These are phyloP conservation scores for Pyxicephalus adspersus DNA, from an alignment of 2,113 vertebrate genomes.

Conservation along the genomic window DNA sequence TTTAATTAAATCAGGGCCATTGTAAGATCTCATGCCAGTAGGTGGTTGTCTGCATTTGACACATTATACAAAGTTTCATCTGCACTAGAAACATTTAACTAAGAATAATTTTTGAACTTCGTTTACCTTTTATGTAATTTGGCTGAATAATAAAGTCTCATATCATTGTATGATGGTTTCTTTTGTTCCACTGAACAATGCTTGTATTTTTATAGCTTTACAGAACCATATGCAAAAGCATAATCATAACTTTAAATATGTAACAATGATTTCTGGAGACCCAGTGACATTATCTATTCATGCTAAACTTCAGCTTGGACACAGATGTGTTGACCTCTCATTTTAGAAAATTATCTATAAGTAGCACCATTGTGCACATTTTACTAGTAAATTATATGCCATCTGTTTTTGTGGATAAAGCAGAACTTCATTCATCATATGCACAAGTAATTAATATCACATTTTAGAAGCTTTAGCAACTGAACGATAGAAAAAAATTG, in stretches of 20 bases:
- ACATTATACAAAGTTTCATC: too few relatives aligned
- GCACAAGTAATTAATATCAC: conserved; percentile 45
- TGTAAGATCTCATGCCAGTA: too few relatives aligned
- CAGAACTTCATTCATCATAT: conserved; percentile 39
- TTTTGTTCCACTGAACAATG: too few relatives aligned
- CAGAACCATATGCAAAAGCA: neutral
- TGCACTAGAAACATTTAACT: too few relatives aligned
- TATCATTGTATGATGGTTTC: too few relatives aligned
- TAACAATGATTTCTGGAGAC: conserved; percentile 26
- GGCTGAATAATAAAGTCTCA: too few relatives aligned
- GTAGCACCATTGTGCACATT: conserved; percentile 24
- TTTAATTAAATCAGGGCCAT: too few relatives aligned
- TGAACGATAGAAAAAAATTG: conserved; percentile 18
- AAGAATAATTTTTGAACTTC: too few relatives aligned
- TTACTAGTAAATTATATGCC: conserved; percentile 33
- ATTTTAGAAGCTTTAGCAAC: conserved; percentile 30
- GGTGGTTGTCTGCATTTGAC: too few relatives aligned
- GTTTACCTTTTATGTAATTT: too few relatives aligned
- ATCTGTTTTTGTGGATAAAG: conserved; percentile 42
- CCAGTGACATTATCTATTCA: conserved; percentile 25
- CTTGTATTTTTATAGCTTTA: neutral
- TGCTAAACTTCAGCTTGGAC: conserved; percentile 1
- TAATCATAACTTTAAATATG: conserved; percentile 6
- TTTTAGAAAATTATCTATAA: conserved; percentile 38
- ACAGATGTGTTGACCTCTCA: conserved; percentile 39